A percentile compares a stretch with the other conserved stretches of the same genome.
phyloP scores from a whole-genome alignment of 2,113 vertebrate species.

The Elephas maximus region DNA sequence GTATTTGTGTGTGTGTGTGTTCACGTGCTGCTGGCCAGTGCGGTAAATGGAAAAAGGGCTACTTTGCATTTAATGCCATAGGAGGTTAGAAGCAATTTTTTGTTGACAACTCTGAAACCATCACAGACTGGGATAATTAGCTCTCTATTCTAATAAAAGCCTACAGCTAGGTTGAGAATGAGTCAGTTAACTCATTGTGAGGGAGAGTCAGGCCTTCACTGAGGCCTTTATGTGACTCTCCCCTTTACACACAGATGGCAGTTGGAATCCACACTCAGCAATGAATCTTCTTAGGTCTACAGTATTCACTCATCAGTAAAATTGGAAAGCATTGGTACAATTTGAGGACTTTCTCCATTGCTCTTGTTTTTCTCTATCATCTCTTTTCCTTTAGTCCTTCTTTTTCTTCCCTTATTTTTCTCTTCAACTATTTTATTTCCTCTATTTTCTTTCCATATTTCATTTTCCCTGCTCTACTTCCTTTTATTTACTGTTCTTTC shows the following conservation, averaged over 20 bases:
- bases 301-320: conserved; percentile 79
- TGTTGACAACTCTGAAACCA: conserved; percentile 77
- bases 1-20: not conserved
- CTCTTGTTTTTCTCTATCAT: not conserved
- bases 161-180: conserved; percentile 85
- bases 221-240: conserved; percentile 85
- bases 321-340: conserved; percentile 75
- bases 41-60: conserved; percentile 46
- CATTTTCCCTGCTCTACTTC: not conserved
- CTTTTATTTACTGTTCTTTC: not conserved
- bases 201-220: conserved; percentile 77
- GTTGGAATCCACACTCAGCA: conserved; percentile 81
- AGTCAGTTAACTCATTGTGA: conserved; percentile 86
- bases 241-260: conserved; percentile 77
- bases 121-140: conserved; percentile 83
- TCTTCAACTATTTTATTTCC: not conserved
- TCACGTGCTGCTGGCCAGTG: conserved; percentile 14
- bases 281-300: conserved; percentile 74
- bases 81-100: conserved; percentile 83
- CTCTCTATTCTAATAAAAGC: conserved; percentile 85
- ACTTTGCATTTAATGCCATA: conserved; percentile 81
- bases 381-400: not conserved
- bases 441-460: conserved; percentile 19
- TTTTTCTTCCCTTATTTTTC: not conserved
- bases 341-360: conserved; percentile 59